Conservation (phyloP, 1,140 invertebrate genomes). For the Pseudomyrmex cubaensis region DNA sequence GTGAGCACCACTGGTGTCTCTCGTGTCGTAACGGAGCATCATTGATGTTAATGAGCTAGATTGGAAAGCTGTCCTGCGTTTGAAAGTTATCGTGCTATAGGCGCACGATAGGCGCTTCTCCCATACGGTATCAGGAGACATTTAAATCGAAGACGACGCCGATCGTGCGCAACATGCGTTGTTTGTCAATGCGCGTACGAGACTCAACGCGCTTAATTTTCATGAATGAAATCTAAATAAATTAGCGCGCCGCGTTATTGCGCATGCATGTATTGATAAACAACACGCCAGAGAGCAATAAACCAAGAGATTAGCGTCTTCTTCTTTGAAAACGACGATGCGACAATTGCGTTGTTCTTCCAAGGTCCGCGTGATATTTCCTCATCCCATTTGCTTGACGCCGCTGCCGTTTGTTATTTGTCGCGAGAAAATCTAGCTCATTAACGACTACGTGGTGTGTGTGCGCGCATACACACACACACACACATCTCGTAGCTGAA, state of each 20-base stretch:
- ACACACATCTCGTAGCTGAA: too few relatives aligned
- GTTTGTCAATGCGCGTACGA: neutral
- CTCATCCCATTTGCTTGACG: neutral
- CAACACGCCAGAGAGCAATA: conserved; percentile 44
- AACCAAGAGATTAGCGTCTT: conserved; percentile 16
- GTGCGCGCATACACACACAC: neutral
- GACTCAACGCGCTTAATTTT: conserved; percentile 58
- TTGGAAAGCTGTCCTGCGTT: conserved; percentile 79
- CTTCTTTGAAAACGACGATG: neutral
- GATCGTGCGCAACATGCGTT: neutral
- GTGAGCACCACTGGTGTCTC: conserved; percentile 59
- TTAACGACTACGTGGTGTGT: neutral
- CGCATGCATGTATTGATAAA: conserved; percentile 63
- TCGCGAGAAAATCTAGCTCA: conserved; percentile 16
- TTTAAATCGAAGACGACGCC: conserved; percentile 14
- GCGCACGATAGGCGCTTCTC: conserved; percentile 55
- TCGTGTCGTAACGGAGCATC: conserved; percentile 75
- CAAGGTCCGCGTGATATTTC: conserved; percentile 27
- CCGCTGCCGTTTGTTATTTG: neutral
- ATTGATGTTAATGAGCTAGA: conserved; percentile 81
- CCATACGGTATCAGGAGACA: conserved; percentile 19
- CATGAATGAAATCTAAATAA: conserved; percentile 77
- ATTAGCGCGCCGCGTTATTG: conserved; percentile 69
- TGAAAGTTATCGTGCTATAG: conserved; percentile 76
- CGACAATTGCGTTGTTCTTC: neutral